phyloP scores from a whole-genome alignment of 2,888 invertebrate species.

The Pocota personata region DNA sequence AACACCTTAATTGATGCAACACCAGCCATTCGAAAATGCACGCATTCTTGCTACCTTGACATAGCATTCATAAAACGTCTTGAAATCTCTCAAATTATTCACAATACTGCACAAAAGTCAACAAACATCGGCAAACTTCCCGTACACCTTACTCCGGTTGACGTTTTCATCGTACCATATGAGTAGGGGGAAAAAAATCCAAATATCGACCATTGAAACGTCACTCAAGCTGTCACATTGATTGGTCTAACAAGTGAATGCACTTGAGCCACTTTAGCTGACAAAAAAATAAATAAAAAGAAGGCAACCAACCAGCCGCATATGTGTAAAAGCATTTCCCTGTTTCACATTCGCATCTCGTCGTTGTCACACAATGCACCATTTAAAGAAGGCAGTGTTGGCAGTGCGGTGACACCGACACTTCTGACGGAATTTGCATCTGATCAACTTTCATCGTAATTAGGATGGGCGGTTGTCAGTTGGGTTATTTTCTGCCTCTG shows the following conservation, averaged over 20 bases:
- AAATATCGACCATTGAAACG: slow-evolving; percentile 73
- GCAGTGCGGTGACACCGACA: slow-evolving; percentile 11
- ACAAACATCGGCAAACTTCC: not conserved
- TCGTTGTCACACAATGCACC: slow-evolving; percentile 44
- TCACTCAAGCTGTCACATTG: slow-evolving; percentile 73
- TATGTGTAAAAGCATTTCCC: slow-evolving; percentile 72
- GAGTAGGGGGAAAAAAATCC: slow-evolving; percentile 25
- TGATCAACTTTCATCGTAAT: slow-evolving; percentile 29
- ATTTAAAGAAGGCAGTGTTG: not conserved
- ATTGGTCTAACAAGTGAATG: slow-evolving; percentile 74
- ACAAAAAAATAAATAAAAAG: slow-evolving; percentile 41
- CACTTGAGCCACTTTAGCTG: slow-evolving; percentile 71
- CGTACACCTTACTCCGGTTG: not conserved
- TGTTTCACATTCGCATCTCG: slow-evolving; percentile 70
- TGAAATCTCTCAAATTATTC: slow-evolving; percentile 12
- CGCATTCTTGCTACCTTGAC: not conserved
- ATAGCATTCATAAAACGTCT: not conserved
- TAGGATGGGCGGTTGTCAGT: slow-evolving; percentile 50
- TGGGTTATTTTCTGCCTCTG: slow-evolving; percentile 34
- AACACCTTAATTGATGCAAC: not conserved
- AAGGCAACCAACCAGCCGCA: slow-evolving; percentile 45
- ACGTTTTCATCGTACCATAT: slow-evolving; percentile 27
- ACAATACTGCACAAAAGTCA: slow-evolving; percentile 21
- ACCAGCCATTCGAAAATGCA: not conserved
- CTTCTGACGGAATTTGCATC: slow-evolving; percentile 51